Conservation (phyloP, 2,113 vertebrate genomes). For the Petroica traversi region DNA sequence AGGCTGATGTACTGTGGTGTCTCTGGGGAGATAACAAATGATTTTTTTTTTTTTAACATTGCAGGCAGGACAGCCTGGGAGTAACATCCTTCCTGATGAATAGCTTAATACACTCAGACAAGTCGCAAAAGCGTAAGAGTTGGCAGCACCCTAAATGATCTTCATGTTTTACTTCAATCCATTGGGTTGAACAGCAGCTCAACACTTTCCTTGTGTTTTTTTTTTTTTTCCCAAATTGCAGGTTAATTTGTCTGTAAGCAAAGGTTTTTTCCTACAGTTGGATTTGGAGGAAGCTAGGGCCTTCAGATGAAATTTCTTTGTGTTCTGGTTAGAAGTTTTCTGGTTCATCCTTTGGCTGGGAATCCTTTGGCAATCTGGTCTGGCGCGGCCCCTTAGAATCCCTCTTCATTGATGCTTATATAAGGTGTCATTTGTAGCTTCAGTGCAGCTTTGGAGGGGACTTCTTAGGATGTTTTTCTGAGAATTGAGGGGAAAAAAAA, state of each 20-base stretch:
- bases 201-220: neutral
- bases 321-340: neutral
- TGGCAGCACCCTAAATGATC: neutral
- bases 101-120: neutral
- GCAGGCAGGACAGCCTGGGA: neutral
- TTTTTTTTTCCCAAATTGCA: neutral
- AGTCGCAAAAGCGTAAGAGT: neutral
- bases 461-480: neutral
- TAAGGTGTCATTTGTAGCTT: neutral
- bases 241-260: neutral
- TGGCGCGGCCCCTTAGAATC: neutral
- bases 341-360: neutral
- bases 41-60: neutral
- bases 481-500: neutral
- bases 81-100: neutral
- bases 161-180: neutral
- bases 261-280: neutral
- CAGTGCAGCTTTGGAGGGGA: neutral
- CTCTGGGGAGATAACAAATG: neutral
- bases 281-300: neutral
- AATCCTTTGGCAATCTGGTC: neutral
- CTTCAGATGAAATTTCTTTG: neutral
- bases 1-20: neutral
- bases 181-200: neutral
- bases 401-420: neutral